Evolutionary conservation across 2,888 invertebrate genomes (phyloP), one percentile per base, ranked within the genome.

Genomic region (Nemapogon koenigi): DNA sequence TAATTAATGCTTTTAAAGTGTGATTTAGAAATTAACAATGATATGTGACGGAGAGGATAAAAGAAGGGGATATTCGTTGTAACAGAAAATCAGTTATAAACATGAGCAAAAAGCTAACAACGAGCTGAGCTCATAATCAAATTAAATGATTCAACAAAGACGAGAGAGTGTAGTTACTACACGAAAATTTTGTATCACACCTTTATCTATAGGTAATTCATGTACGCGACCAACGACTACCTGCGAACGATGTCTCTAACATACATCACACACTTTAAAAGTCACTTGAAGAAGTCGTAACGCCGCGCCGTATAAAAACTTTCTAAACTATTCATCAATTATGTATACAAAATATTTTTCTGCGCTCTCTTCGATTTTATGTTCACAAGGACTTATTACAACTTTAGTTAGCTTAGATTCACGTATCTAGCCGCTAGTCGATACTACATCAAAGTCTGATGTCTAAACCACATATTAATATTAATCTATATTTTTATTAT

Each of bases 141-240:
- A 53, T 47, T 48, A 59, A 62, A 59, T 52, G 51, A 51, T 4
- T 17, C 50, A 58, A 53, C 58, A 61, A 56, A 65, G 60, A 65
- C 67, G 72, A 76, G 73, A 71, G 72, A 71, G 70, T 72, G 71
- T 71, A 73, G 71, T 71, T 68, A 57, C 75, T 73, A 76, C 75
- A 75, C 72, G 57, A 61, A 28, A 11, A 11, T 49, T 54, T 54
- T 56, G 58, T 71, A 72, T 71, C 71, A 73, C 72, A 69, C 67
- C 33, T 35, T n/a, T n/a, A n/a, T n/a, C n/a, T n/a, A n/a, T n/a
- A n/a, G n/a, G n/a, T n/a, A n/a, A n/a, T n/a, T n/a, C n/a, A n/a
- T n/a, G n/a, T n/a, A n/a, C n/a, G n/a, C n/a, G n/a, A n/a, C n/a
- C n/a, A n/a, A n/a, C n/a, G n/a, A n/a, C n/a, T n/a, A n/a, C n/a